Evolutionary conservation across 2,113 vertebrate genomes (phyloP), one percentile per base, ranked within the genome.

Genomic region (Electrona antarctica): DNA sequence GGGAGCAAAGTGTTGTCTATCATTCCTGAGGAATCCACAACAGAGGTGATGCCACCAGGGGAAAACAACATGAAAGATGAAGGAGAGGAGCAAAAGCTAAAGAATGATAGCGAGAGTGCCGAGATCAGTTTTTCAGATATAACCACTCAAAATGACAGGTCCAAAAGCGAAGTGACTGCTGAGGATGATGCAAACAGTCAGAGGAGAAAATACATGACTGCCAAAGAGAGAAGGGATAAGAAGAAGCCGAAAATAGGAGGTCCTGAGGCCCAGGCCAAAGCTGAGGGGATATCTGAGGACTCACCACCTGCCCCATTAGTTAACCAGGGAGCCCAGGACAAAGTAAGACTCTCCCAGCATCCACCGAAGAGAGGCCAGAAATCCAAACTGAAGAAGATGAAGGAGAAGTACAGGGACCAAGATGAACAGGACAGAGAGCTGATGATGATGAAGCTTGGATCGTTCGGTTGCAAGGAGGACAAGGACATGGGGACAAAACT

Each of bases 341-440:
- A 41, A 6, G 33, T 3, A 41, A 6, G 33, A 9, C 15, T 88
- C 1, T 78, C 88, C 1, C 96, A 89, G 85, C 91, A 88, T 70
- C 94, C 94, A 2, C 79, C 95, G 74, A 99, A 98, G 74, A 89
- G 97, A 86, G 95, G 97, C 33, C 97, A 99, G 33, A 98, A 94
- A 96, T 97, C 96, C 89, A 99, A 99, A 78, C 90, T 98, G 82
- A 99, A 98, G 92, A 99, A 99, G 84, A 99, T 99, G 88, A 98
- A 96, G 82, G 98, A 98, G 90, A 99, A 98, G 87, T 99, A 99
- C 87, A 97, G 95, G 85, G 96, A 99, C 87, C 98, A 99, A 90
- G 97, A 99, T 12, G 97, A 99, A 50, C 97, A 99, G 89, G 98
- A 99, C 76, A 87, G 97, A 9, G 95, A 99, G 89, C 94, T 99